phyloP scores from a whole-genome alignment of 2,797 vertebrate species.

The Sebastes vulpes region DNA sequence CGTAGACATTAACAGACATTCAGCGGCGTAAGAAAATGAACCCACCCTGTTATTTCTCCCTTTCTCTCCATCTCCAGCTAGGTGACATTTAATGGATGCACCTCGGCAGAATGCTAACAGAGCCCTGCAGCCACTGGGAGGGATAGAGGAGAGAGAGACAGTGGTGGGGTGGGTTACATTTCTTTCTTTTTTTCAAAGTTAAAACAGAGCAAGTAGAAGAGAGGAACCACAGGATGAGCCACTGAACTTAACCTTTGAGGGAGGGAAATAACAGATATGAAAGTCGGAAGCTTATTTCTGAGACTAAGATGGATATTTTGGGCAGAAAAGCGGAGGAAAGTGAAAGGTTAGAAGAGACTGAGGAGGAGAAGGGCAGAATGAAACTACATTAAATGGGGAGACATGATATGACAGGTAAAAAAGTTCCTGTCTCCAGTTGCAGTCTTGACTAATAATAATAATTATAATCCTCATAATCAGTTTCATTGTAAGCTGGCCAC shows the following conservation, averaged over 20 bases:
- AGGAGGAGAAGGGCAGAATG: neutral
- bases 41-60: neutral
- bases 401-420: neutral
- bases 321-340: neutral
- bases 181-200: neutral
- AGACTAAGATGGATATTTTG: constrained; percentile 9
- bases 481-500: neutral
- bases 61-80: constrained; percentile 37
- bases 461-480: neutral
- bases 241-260: constrained; percentile 40
- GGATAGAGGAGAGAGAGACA: neutral
- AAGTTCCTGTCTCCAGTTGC: neutral
- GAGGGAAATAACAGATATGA: constrained; percentile 25
- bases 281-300: constrained; percentile 3
- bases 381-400: neutral
- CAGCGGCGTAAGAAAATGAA: constrained; percentile 2
- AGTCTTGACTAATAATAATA: neutral
- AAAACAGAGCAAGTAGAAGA: constrained; percentile 18
- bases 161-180: neutral
- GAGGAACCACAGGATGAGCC: constrained; percentile 15
- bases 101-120: constrained; percentile 74
- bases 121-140: constrained; percentile 53
- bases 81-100: constrained; percentile 77
- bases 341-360: neutral
- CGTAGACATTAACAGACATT: neutral